Conservation (phyloP, 2,888 invertebrate genomes). For the Dendrolimus pini region DNA sequence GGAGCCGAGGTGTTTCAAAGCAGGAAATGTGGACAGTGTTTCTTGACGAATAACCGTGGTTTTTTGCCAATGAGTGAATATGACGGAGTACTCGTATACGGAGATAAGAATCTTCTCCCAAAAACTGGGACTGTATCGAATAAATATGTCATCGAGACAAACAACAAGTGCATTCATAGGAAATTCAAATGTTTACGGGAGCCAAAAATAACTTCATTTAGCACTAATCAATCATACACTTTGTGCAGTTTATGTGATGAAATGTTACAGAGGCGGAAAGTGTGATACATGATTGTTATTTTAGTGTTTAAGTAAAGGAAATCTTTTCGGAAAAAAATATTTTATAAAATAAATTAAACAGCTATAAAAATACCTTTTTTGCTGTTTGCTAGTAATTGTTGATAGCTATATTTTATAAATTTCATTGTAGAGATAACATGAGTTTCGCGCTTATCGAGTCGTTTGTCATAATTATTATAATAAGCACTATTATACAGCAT, state of each 20-base stretch:
- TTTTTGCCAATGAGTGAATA: conserved; percentile 43
- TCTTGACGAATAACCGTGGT: conserved; percentile 47
- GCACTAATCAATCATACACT: conserved; percentile 17
- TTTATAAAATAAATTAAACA: no score
- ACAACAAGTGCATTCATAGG: conserved; percentile 26
- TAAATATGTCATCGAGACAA: conserved; percentile 32
- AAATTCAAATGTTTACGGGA: conserved; percentile 33
- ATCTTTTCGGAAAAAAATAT: no score
- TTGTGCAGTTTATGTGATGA: conserved; percentile 17
- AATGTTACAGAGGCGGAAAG: conserved; percentile 5
- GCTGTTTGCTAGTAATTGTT: no score
- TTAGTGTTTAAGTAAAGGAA: background rate
- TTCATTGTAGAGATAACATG: no score
- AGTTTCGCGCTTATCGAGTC: no score
- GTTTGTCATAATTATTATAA: no score
- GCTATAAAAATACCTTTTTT: no score
- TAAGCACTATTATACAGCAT: no score
- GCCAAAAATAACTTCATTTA: conserved; percentile 33
- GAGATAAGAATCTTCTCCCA: conserved; percentile 20
- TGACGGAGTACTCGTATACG: conserved; percentile 38
- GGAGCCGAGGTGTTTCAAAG: conserved; percentile 36
- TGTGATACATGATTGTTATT: conserved; percentile 2
- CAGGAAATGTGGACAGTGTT: conserved; percentile 37
- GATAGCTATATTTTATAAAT: no score
- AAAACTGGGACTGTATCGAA: conserved; percentile 32